Evolutionary conservation across 1,140 invertebrate species (phyloP), one percentile per base, ranked within the genome.

Genomic region (Cydia splendana): DNA sequence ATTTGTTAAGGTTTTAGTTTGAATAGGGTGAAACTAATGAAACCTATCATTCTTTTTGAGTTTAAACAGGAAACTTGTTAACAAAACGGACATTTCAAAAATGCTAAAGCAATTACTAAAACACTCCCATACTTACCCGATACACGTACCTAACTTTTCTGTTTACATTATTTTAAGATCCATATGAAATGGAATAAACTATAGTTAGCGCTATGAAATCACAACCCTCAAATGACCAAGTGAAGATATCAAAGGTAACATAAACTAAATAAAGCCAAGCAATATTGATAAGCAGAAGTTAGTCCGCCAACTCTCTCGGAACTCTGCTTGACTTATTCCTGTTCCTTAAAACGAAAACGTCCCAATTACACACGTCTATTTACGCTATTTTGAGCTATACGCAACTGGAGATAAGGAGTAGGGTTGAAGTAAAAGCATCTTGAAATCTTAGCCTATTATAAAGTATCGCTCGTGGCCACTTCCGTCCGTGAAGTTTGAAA

Each of bases 221-320:
- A 45, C 42, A 12, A 45, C 10, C 42, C 10, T 12, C 42, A 42
- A 10, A 13, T 45, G 42, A 45, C 10, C 42, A 13, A 38, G 6
- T 7, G 6, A 53, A n/a, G 51, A 53, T 53, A 18, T 53, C 51
- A 18, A 53, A 53, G 51, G 3, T 53, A n/a, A n/a, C 51, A 53
- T n/a, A 18, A 18, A 53, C n/a, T 18, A 53, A 53, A 18, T 53
- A 53, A 53, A 53, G 51, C 2, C 15, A 53, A 53, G 51, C 51
- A 53, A 53, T 53, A 53, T 53, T 53, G 51, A 53, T 53, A 53
- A 53, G n/a, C 4, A n/a, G n/a, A 53, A 53, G 51, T 53, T 53
- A n/a, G 48, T 53, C 51, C n/a, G 51, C 51, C 51, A 53, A 53
- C 51, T 53, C 10, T 13, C 0, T 12, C 15, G n/a, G 51, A 18